Conservation (phyloP, 2,888 invertebrate genomes). For the Thecocarcelia acutangulata region DNA sequence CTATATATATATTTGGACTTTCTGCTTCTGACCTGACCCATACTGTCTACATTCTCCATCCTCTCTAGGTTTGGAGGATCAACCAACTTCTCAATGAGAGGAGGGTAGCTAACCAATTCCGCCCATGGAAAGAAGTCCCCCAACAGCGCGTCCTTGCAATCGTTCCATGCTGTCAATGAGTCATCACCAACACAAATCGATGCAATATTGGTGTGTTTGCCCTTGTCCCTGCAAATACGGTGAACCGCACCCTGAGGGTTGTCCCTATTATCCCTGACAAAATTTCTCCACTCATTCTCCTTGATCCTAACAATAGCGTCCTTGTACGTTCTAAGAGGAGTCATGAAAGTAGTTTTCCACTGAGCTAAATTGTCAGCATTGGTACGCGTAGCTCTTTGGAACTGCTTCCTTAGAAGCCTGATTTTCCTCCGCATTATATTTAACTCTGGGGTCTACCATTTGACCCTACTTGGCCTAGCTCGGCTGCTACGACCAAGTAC, state of each 20-base stretch:
- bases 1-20: no score
- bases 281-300: background rate
- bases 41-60: no score
- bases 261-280: background rate
- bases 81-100: no score
- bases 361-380: background rate
- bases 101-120: no score
- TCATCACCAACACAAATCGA: no score
- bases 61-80: no score
- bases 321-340: background rate
- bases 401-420: background rate
- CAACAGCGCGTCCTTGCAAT: no score
- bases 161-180: no score
- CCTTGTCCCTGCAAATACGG: slow-evolving; percentile 14
- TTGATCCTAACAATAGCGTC: background rate
- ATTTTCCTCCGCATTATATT: background rate
- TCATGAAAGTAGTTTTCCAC: background rate
- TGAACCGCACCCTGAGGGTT: background rate
- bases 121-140: no score
- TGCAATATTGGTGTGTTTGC: background rate
- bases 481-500: no score
- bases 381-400: background rate
- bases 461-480: slow-evolving; percentile 1
- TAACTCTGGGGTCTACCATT: background rate
- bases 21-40: no score